phyloP scores from a whole-genome alignment of 2,113 vertebrate species.

The Pandion haliaetus region DNA sequence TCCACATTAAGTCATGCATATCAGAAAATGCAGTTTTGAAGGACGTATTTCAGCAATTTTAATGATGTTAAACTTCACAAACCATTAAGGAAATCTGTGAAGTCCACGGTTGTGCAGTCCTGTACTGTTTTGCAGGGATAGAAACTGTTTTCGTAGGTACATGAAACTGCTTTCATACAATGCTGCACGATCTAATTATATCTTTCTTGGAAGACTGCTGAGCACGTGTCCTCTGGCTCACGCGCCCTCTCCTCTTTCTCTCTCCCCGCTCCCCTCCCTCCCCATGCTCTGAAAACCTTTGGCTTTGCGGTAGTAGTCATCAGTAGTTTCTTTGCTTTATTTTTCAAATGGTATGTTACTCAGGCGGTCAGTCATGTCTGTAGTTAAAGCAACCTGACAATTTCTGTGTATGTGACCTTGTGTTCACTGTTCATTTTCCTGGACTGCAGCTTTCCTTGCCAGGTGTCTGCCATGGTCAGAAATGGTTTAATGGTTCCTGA shows the following conservation, averaged over 20 bases:
- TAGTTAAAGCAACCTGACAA: not conserved
- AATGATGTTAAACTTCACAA: not conserved
- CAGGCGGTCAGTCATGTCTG: not conserved
- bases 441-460: not conserved
- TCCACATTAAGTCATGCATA: not conserved
- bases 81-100: not conserved
- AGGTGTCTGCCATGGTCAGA: not conserved
- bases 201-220: constrained; percentile 25
- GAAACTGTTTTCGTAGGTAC: not conserved
- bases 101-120: not conserved
- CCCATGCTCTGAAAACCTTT: not conserved
- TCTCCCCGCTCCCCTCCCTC: not conserved
- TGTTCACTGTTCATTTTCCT: not conserved
- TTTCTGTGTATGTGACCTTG: not conserved
- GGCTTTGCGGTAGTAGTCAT: not conserved
- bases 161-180: not conserved
- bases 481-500: not conserved
- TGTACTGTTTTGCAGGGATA: not conserved
- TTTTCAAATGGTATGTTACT: not conserved
- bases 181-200: not conserved
- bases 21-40: not conserved
- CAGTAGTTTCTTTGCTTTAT: not conserved
- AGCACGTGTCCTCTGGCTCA: not conserved
- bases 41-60: not conserved
- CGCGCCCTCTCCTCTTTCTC: not conserved